Evolutionary conservation across 2,797 vertebrate species (phyloP).

Genomic region (Pipistrellus pipistrellus): DNA sequence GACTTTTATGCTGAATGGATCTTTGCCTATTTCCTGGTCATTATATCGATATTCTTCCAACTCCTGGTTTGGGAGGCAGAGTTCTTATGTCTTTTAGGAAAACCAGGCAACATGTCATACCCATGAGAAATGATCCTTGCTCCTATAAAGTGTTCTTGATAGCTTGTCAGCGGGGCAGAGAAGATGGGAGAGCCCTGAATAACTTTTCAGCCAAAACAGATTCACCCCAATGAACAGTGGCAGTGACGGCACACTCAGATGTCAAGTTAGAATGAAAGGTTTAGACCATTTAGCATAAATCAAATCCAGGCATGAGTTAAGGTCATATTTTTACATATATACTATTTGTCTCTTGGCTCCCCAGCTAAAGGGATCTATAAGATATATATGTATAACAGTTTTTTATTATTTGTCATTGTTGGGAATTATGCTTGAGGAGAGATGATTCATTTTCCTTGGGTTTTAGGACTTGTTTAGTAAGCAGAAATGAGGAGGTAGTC

Average conservation of each 20-base stretch:
- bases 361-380: not conserved
- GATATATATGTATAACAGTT: not conserved
- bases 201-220: constrained; percentile 35
- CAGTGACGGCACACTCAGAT: not conserved
- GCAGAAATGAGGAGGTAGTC: not conserved
- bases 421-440: not conserved
- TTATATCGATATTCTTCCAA: not conserved
- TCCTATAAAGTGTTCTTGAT: not conserved
- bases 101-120: not conserved
- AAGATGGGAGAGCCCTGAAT: not conserved
- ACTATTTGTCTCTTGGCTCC: constrained; percentile 11
- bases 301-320: not conserved
- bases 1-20: not conserved
- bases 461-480: not conserved
- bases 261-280: not conserved
- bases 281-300: constrained; percentile 28
- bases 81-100: not conserved
- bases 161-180: constrained; percentile 8
- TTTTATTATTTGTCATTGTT: not conserved
- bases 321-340: not conserved
- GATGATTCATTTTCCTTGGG: not conserved
- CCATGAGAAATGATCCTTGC: not conserved
- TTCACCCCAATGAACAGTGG: not conserved
- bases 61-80: not conserved
- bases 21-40: not conserved